Conservation (phyloP, 2,888 invertebrate genomes). For the Zhuqinia jingwanae region DNA sequence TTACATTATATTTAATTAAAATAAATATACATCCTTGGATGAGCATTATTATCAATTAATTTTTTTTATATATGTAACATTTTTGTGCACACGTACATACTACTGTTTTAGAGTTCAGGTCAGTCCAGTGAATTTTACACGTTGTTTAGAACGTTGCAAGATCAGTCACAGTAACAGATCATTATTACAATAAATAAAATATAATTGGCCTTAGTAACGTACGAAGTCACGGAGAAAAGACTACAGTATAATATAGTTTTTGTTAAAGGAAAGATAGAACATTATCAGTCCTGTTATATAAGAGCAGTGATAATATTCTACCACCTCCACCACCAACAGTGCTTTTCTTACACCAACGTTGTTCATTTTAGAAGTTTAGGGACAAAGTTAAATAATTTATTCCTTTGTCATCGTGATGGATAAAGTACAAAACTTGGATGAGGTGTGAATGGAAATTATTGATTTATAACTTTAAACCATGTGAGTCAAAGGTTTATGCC, state of each 20-base stretch:
- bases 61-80: too few relatives aligned
- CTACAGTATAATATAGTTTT: background rate
- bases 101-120: too few relatives aligned
- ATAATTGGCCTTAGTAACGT: background rate
- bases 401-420: conserved; percentile 55
- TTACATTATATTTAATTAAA: too few relatives aligned
- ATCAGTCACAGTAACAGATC: too few relatives aligned
- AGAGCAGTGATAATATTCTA: too few relatives aligned
- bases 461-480: background rate
- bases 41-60: too few relatives aligned
- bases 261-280: background rate
- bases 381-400: background rate
- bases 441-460: conserved; percentile 37
- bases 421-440: conserved; percentile 71
- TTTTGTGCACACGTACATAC: too few relatives aligned
- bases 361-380: background rate
- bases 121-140: too few relatives aligned
- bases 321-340: background rate
- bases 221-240: background rate
- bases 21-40: too few relatives aligned
- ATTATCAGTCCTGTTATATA: too few relatives aligned
- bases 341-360: conserved; percentile 33
- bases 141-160: too few relatives aligned
- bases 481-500: too few relatives aligned
- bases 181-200: background rate